Percentiles rank a stretch among this genome's conserved stretches.
phyloP scores from a whole-genome alignment of 2,888 invertebrate genomes.

The Drepanosiphum platanoidis region DNA sequence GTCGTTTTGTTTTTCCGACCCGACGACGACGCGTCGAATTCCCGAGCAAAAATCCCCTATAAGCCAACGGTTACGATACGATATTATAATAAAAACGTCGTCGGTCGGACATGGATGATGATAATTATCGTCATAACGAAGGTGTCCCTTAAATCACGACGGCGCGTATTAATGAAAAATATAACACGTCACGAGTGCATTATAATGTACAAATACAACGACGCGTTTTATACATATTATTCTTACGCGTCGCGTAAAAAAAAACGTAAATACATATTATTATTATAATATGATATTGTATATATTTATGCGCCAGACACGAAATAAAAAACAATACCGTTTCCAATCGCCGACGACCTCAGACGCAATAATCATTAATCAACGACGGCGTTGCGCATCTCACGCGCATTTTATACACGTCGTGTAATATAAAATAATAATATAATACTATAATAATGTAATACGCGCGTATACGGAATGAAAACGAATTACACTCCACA shows the following conservation, averaged over 20 bases:
- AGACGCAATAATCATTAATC: slow-evolving; percentile 58
- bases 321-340: slow-evolving; percentile 13
- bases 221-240: background rate
- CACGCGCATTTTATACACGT: no score
- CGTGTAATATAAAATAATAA: no score
- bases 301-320: no score
- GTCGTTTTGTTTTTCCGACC: background rate
- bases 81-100: background rate
- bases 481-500: slow-evolving; percentile 18
- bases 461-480: background rate
- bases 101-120: no score
- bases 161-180: background rate
- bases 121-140: background rate
- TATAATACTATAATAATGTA: no score
- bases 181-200: background rate
- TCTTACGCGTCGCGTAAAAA: background rate
- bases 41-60: no score
- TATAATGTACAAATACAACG: background rate
- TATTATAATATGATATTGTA: no score
- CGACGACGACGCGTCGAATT: background rate
- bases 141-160: slow-evolving; percentile 28
- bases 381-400: slow-evolving; percentile 20
- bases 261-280: background rate
- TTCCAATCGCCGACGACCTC: slow-evolving; percentile 44
- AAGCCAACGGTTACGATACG: no score